Conservation (phyloP, 2,888 invertebrate species). For the Hybos culiciformis region DNA sequence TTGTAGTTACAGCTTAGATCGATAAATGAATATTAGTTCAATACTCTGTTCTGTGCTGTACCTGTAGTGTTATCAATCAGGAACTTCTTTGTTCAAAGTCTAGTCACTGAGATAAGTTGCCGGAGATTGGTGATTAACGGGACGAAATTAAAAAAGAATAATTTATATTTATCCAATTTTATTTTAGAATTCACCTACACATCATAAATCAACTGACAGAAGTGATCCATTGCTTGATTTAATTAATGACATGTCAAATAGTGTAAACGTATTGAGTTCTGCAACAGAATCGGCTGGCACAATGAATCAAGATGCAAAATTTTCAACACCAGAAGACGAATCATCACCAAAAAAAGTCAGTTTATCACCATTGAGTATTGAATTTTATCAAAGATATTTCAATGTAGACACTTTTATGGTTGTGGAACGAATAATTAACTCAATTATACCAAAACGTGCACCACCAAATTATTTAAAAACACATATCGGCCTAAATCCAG, state of each 20-base stretch:
- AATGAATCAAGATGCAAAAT: slow-evolving; percentile 7
- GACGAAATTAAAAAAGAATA: background rate
- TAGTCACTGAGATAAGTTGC: too few species aligned
- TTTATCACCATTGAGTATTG: slow-evolving; percentile 55
- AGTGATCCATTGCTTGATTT: slow-evolving; percentile 31
- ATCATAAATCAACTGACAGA: slow-evolving; percentile 32
- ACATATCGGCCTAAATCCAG: slow-evolving; percentile 78
- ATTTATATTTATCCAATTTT: slow-evolving; percentile 41
- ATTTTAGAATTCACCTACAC: slow-evolving; percentile 49
- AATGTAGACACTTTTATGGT: slow-evolving; percentile 88
- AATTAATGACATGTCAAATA: slow-evolving; percentile 31
- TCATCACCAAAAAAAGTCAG: slow-evolving; percentile 28
- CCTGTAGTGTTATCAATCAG: too few species aligned
- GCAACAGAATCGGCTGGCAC: too few species aligned
- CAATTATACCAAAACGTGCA: slow-evolving; percentile 72
- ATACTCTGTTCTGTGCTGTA: too few species aligned
- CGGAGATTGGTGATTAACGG: background rate
- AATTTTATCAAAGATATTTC: slow-evolving; percentile 81
- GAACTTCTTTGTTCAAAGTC: too few species aligned
- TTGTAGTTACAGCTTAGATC: too few species aligned
- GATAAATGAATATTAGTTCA: too few species aligned
- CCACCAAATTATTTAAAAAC: slow-evolving; percentile 64
- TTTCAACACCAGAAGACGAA: slow-evolving; percentile 8
- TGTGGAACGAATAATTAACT: slow-evolving; percentile 65
- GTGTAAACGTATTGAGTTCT: slow-evolving; percentile 19